phyloP scores from a whole-genome alignment of 2,888 invertebrate genomes.

The Apotomis capreana region DNA sequence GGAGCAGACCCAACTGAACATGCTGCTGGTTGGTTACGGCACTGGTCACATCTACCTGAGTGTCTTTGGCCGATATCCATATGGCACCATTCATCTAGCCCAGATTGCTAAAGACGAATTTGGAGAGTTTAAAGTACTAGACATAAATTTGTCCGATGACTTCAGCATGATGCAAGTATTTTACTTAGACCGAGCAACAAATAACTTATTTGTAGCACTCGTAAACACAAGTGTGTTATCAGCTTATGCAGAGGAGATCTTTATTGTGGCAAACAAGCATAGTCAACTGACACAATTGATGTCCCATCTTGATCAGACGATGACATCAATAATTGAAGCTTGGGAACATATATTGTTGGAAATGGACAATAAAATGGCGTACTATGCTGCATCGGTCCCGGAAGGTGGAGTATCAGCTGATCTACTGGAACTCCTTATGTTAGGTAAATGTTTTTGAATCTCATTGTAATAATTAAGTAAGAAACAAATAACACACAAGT shows the following conservation, averaged over 20 bases:
- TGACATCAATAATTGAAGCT: constrained; percentile 92
- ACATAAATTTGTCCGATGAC: constrained; percentile 88
- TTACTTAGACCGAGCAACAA: constrained; percentile 78
- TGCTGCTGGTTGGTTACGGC: constrained; percentile 90
- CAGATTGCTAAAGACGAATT: constrained; percentile 82
- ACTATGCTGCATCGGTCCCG: constrained; percentile 91
- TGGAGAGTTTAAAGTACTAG: constrained; percentile 83
- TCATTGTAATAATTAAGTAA: too few species aligned
- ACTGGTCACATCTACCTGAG: constrained; percentile 89
- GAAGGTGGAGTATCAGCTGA: constrained; percentile 94
- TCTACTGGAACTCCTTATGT: constrained; percentile 94
- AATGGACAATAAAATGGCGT: constrained; percentile 96
- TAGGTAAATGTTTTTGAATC: constrained; percentile 78
- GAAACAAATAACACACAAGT: too few species aligned
- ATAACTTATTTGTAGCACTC: constrained; percentile 73
- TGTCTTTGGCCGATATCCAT: constrained; percentile 93
- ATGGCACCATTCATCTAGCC: constrained; percentile 86
- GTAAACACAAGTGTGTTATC: constrained; percentile 85
- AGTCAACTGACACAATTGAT: constrained; percentile 88
- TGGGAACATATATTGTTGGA: constrained; percentile 97
- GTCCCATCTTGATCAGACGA: constrained; percentile 88
- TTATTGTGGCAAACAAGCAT: constrained; percentile 88
- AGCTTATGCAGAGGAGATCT: constrained; percentile 87
- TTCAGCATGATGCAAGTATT: constrained; percentile 87
- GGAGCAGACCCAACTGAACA: constrained; percentile 86